Base-by-base conservation (phyloP, 2,113 vertebrate species). In the Gobius niger region DNA sequence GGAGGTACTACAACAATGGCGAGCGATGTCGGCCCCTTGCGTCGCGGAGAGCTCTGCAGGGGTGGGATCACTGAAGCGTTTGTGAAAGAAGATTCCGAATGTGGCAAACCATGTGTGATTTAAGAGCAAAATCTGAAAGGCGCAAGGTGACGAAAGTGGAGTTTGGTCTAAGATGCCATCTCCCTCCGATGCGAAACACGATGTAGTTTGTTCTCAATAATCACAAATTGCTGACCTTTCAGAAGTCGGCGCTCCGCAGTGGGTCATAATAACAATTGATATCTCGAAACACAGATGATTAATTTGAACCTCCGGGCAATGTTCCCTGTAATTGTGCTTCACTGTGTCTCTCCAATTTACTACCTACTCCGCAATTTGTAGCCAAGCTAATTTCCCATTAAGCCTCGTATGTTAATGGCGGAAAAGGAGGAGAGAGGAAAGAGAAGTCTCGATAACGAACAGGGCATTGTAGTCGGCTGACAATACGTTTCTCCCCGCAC, bases 321-420 rank as follows among this genome's bases (percentile, higher is more conserved):
- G 47, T 62, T 78, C 67, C 66, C 44, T 54, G 46, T 65, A 63
- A 77, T 80, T 56, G 51, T 71, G 44, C 70, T 13, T 9, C 47
- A 63, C 79, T 77, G 53, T 73, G 44, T 80, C 50, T 78, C 78
- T 57, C 64, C 63, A 74, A 47, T 75, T 83, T 24, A 34, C 24
- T 52, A 77, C 83, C 49, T 19, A 44, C 51, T 41, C 15, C 65
- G 61, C 57, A 79, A 75, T 84, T 79, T 84, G 75, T 52, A 72
- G 68, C 68, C 51, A 9, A 47, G 41, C 47, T 68, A 72, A 72
- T 75, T 75, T 72, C 67, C 65, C 56, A 81, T 87, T 83, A 85
- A 81, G 67, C 41, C 73, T 76, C 77, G 72, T 78, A 88, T 85
- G 83, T 82, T 85, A 91, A 91, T 88, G 60, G 65, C 73, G 70